Evolutionary conservation across 2,113 vertebrate genomes (phyloP).

Genomic region (Chionomys nivalis): DNA sequence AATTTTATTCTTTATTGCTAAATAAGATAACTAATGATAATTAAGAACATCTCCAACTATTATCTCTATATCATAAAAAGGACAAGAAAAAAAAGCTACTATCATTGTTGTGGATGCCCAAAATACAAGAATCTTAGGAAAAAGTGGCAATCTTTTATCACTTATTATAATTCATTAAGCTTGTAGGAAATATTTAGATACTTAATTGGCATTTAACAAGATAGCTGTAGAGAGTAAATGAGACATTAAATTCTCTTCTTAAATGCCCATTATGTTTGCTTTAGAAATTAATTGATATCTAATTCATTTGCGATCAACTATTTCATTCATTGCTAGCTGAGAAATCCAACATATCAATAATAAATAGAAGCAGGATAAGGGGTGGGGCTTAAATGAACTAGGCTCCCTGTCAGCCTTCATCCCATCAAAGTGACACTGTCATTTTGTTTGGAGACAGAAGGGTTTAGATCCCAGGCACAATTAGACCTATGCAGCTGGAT

Average conservation of each 20-base stretch:
- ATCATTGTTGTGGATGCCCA: constrained; percentile 67
- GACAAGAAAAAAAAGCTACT: constrained; percentile 51
- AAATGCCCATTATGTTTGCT: constrained; percentile 88
- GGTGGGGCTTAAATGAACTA: not conserved
- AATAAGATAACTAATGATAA: constrained; percentile 47
- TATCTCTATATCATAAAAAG: constrained; percentile 56
- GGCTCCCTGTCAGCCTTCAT: not conserved
- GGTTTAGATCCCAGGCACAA: not conserved
- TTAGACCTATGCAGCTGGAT: not conserved
- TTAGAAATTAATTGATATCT: constrained; percentile 89
- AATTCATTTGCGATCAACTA: constrained; percentile 86
- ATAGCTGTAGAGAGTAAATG: constrained; percentile 88
- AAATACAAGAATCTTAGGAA: constrained; percentile 74
- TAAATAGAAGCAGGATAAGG: constrained; percentile 44
- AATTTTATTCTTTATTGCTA: constrained; percentile 53
- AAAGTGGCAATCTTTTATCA: constrained; percentile 84
- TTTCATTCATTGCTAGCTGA: constrained; percentile 77
- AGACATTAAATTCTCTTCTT: constrained; percentile 90
- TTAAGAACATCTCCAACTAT: constrained; percentile 49
- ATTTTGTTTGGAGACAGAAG: not conserved
- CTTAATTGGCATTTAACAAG: constrained; percentile 92
- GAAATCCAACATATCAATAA: constrained; percentile 75
- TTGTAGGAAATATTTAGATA: constrained; percentile 90
- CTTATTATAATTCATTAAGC: constrained; percentile 89
- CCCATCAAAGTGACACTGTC: not conserved